Evolutionary conservation across 2,797 vertebrate species (phyloP).

Genomic region (Nasua narica): DNA sequence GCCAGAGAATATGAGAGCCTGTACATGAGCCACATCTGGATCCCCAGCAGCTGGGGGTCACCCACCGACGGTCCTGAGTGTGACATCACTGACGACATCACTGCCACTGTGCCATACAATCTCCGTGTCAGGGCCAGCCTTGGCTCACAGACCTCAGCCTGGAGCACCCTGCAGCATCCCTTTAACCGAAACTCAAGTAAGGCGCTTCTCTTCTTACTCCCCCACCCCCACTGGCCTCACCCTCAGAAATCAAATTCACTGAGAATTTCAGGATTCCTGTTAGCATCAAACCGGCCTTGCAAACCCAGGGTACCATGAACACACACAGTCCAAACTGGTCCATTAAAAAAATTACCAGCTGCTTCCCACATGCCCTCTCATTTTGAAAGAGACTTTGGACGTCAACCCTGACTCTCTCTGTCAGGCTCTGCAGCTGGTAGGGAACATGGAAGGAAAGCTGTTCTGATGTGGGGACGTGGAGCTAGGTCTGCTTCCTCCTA

Average conservation of each 20-base stretch:
- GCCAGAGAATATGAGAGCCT: conserved; percentile 84
- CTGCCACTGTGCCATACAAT: conserved; percentile 80
- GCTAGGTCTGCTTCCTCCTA: not conserved
- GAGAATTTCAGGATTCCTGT: not conserved
- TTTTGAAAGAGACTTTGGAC: not conserved
- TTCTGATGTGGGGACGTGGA: not conserved
- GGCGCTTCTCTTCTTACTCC: conserved; percentile 21
- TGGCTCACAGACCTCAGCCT: conserved; percentile 74
- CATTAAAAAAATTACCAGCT: not conserved
- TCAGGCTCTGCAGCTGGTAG: not conserved
- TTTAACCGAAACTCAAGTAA: conserved; percentile 84
- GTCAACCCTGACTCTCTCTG: not conserved
- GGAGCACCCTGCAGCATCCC: conserved; percentile 77
- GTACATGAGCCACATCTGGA: conserved; percentile 79
- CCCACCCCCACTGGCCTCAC: fast-evolving
- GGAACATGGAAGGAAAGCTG: not conserved
- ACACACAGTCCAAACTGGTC: not conserved
- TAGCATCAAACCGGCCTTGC: not conserved
- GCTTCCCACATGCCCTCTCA: not conserved
- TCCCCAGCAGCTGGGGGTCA: conserved; percentile 79
- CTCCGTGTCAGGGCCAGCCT: conserved; percentile 78
- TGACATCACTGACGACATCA: conserved; percentile 84
- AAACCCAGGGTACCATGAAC: not conserved
- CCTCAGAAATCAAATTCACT: not conserved
- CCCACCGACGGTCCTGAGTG: conserved; percentile 69